Evolutionary conservation across 2,888 invertebrate species (phyloP).

Genomic region (Ernsta delagoae): DNA sequence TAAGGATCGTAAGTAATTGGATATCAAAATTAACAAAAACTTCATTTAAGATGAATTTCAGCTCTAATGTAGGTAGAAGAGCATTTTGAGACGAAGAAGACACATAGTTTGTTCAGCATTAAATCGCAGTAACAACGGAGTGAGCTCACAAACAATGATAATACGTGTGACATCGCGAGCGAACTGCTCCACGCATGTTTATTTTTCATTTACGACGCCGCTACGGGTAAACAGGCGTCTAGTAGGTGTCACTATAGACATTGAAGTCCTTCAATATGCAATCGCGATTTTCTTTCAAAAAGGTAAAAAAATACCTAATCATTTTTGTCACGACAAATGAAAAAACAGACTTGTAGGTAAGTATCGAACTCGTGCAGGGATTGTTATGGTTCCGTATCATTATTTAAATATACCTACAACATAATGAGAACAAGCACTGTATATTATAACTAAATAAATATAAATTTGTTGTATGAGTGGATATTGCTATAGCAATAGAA

Average conservation of each 20-base stretch:
- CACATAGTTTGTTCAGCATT: conserved; percentile 50
- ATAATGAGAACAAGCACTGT: no score
- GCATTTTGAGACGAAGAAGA: conserved; percentile 29
- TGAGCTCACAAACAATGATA: conserved; percentile 67
- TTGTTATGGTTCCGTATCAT: no score
- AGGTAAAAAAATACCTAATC: no score
- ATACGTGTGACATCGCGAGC: conserved; percentile 67
- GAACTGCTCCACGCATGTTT: conserved; percentile 77
- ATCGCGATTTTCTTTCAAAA: background rate
- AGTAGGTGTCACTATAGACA: conserved; percentile 55
- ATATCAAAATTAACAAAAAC: background rate
- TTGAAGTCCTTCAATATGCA: conserved; percentile 39
- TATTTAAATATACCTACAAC: no score
- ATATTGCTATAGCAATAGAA: no score
- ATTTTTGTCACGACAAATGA: no score
- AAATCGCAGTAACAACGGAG: conserved; percentile 48
- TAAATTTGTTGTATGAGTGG: no score
- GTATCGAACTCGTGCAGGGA: no score
- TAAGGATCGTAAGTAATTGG: background rate
- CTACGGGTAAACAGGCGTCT: conserved; percentile 56
- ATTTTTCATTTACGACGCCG: conserved; percentile 81
- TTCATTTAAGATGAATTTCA: conserved; percentile 13
- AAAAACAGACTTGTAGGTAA: no score
- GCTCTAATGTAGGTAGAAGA: conserved; percentile 5
- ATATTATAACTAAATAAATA: no score